Base-by-base conservation (phyloP, 53 echinoderm and acorn worm genomes). In the Zoroaster sp. region DNA sequence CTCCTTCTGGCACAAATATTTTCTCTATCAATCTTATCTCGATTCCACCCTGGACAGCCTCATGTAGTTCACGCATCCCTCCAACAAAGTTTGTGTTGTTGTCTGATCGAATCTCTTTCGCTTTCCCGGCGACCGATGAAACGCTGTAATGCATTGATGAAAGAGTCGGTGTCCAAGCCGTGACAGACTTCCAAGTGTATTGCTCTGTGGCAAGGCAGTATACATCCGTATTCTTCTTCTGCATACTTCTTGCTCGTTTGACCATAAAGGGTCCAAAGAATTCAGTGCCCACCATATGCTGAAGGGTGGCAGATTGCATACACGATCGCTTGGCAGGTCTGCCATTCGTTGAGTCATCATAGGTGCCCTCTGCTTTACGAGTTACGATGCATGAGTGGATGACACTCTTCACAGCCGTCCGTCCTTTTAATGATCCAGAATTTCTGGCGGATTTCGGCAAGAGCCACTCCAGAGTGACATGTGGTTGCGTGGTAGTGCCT, bases 41-140 rank as follows among this genome's bases (percentile, higher is more conserved):
- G 44, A 18, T 77, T 77, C 77, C 25, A 77, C 10, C 44, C 47
- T 41, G 23, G 21, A 44, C 9, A 20, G 1, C 32, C 31, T 41
- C n/a, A 32, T 23, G 41, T 3, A 77, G 45, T 31, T 77, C 45
- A 7, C 77, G 18, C 4, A 20, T 15, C 2, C 43, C 45, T 41
- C 77, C 77, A 77, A 77, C 45, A 23, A 77, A 77, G 30, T 41
- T 77, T 2, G 44, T 41, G 2, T 44, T 44, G 23, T 77, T 77
- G 21, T 77, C 77, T 77, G 77, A 77, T 1, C 77, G 40, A 20
- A 77, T 77, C 44, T 45, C 14, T n/a, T n/a, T n/a, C n/a, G n/a
- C n/a, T n/a, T n/a, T n/a, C n/a, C n/a, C n/a, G n/a, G n/a, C n/a
- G n/a, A n/a, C n/a, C n/a, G n/a, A n/a, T n/a, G n/a, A n/a, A n/a